A percentile compares a stretch with the other conserved stretches of the same genome.
Evolutionary conservation across 2,113 vertebrate genomes (phyloP).

Genomic region (Cochlearius cochlearius): DNA sequence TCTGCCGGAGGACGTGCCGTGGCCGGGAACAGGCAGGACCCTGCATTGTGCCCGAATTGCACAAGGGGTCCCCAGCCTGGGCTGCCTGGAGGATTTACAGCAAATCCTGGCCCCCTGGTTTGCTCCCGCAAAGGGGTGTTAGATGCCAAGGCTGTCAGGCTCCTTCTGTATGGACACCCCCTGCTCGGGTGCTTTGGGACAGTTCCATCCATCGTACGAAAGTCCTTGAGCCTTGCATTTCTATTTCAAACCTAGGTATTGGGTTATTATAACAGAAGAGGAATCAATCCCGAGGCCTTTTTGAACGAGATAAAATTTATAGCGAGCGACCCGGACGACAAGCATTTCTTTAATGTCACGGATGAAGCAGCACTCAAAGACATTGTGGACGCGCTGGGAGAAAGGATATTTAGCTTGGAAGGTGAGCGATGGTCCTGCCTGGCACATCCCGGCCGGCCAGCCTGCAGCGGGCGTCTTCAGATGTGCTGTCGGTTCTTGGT

Average conservation of each 20-base stretch:
- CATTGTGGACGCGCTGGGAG: constrained; percentile 93
- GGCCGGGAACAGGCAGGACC: neutral
- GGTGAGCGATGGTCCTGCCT: constrained; percentile 61
- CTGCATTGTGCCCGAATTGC: rapidly evolving
- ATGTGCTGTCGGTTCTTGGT: neutral
- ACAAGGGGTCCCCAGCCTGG: neutral
- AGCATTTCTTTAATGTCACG: constrained; percentile 94
- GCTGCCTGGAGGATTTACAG: neutral
- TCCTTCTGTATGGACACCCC: neutral
- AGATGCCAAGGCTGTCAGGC: neutral
- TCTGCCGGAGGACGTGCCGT: rapidly evolving
- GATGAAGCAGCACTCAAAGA: constrained; percentile 94
- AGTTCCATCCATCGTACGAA: rapidly evolving
- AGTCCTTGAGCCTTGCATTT: neutral
- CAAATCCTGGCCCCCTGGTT: neutral
- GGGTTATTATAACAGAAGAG: constrained; percentile 93
- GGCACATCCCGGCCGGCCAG: rapidly evolving
- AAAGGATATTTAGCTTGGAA: constrained; percentile 93
- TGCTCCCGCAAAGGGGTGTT: rapidly evolving
- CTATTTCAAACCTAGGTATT: constrained; percentile 78
- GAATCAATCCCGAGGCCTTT: constrained; percentile 92
- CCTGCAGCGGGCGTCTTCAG: neutral
- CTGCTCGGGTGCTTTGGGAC: neutral
- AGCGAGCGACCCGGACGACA: constrained; percentile 92
- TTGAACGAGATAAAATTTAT: constrained; percentile 94